Conservation (phyloP, 2,113 vertebrate genomes). For the Aegithalos caudatus region DNA sequence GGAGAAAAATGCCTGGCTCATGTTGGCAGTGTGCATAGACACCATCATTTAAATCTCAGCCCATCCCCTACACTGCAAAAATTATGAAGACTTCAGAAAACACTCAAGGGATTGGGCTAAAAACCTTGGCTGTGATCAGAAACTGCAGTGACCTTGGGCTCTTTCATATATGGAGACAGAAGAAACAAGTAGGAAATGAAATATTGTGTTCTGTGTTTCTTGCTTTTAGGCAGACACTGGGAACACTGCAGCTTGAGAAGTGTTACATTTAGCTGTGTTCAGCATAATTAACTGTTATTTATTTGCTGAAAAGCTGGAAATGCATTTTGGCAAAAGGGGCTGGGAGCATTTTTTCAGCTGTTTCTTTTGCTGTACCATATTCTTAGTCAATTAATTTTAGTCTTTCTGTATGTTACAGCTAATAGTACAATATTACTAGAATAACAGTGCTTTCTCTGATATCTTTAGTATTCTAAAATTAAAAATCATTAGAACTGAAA, state of each 20-base stretch:
- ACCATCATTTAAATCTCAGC: background rate
- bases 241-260: background rate
- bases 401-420: background rate
- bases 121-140: background rate
- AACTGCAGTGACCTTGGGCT: background rate
- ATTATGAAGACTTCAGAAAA: background rate
- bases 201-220: background rate
- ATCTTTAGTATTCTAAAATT: constrained; percentile 1
- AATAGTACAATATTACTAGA: background rate
- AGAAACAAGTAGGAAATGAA: background rate
- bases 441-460: background rate
- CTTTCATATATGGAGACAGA: background rate
- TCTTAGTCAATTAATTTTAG: constrained; percentile 37
- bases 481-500: constrained; percentile 36
- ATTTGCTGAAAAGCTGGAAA: background rate
- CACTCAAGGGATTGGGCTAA: background rate
- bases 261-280: background rate
- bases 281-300: background rate
- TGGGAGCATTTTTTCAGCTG: constrained; percentile 33
- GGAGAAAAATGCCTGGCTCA: background rate
- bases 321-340: background rate
- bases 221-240: background rate
- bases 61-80: accelerated
- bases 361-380: background rate
- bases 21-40: accelerated